These are phyloP conservation scores for Flabesymbios commensalis DNA, from an alignment of 2,888 invertebrate species.

Conservation along the genomic window DNA sequence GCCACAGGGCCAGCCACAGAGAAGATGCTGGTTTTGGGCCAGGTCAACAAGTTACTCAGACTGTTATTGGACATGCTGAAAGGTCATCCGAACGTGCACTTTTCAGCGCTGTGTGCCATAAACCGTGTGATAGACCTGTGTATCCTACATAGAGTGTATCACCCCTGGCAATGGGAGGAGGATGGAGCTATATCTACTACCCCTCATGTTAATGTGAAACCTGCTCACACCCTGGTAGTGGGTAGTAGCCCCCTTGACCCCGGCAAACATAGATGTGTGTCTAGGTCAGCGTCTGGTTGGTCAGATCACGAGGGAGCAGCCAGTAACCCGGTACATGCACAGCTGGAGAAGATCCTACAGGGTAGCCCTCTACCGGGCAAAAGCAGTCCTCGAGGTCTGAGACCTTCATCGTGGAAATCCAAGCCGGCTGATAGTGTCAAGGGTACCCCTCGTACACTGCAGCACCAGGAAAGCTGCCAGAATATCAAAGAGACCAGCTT, in stretches of 20 bases:
- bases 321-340: neutral
- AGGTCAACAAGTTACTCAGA: slow-evolving; percentile 66
- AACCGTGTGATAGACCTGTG: slow-evolving; percentile 67
- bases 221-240: neutral
- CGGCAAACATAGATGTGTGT: neutral
- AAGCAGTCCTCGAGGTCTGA: slow-evolving; percentile 4
- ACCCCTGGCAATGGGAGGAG: slow-evolving; percentile 37
- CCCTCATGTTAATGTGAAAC: neutral
- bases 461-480: slow-evolving; percentile 21
- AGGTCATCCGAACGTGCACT: slow-evolving; percentile 11
- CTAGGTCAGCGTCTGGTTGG: neutral
- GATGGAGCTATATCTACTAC: neutral
- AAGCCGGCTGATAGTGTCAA: neutral
- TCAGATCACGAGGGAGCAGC: neutral
- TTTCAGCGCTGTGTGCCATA: slow-evolving; percentile 68
- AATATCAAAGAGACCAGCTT: slow-evolving; percentile 9
- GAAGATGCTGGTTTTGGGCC: slow-evolving; percentile 54
- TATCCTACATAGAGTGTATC: slow-evolving; percentile 61
- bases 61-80: slow-evolving; percentile 66
- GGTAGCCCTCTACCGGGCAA: slow-evolving; percentile 11
- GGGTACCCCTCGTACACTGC: neutral
- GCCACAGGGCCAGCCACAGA: too few relatives aligned
- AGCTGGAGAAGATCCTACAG: slow-evolving; percentile 9
- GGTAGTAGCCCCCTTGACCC: neutral
- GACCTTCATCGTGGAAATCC: slow-evolving; percentile 8